phyloP scores from a whole-genome alignment of 2,888 invertebrate species.

The Automeris io region DNA sequence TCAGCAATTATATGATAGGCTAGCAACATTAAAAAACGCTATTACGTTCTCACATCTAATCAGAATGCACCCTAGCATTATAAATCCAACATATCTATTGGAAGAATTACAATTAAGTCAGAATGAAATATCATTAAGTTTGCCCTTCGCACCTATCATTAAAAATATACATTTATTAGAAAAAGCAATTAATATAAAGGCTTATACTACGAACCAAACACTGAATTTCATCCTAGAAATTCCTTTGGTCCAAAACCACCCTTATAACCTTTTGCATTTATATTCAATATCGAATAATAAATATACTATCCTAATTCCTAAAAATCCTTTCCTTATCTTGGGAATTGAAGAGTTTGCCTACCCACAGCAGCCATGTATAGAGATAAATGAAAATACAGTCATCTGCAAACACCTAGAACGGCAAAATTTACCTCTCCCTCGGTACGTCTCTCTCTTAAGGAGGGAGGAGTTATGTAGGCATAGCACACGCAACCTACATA shows the following conservation, averaged over 20 bases:
- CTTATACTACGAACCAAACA: constrained; percentile 15
- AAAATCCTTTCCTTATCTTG: no score
- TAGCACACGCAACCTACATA: no score
- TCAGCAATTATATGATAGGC: no score
- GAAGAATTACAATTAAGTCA: constrained; percentile 10
- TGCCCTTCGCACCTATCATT: constrained; percentile 3
- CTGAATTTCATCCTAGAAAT: constrained; percentile 19
- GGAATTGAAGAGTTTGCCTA: no score
- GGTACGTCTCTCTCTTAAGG: no score
- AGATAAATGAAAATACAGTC: no score
- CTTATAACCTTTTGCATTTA: constrained; percentile 17
- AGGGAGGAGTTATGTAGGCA: no score
- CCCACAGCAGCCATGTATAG: no score
- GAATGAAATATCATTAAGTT: constrained; percentile 9
- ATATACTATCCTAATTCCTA: constrained; percentile 7
- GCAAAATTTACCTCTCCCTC: constrained; percentile 11
- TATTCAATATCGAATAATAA: no score
- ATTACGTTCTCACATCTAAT: constrained; percentile 6
- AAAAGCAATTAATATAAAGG: constrained; percentile 12
- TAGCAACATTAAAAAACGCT: no score
- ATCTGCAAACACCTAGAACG: no score
- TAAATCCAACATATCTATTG: no score
- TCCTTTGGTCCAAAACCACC: constrained; percentile 16
- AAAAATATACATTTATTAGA: constrained; percentile 8
- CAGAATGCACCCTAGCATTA: constrained; percentile 14